Evolutionary conservation across 2,888 invertebrate genomes (phyloP).

Genomic region (Dendrolimus pini): DNA sequence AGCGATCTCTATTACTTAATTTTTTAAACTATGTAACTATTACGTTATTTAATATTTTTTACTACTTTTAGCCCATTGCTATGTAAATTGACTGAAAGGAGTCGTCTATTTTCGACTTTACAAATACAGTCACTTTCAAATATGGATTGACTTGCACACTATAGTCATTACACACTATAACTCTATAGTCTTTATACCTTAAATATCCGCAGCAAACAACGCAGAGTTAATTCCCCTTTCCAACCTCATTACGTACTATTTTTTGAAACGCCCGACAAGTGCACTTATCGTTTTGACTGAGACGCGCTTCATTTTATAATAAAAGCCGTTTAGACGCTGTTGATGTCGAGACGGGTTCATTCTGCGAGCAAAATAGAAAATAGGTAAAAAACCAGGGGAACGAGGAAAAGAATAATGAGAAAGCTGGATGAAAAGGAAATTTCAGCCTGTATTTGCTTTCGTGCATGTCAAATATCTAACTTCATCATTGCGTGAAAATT

Average conservation of each 20-base stretch:
- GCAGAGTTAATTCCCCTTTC: conserved; percentile 29
- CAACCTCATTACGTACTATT: conserved; percentile 32
- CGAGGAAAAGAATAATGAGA: neutral
- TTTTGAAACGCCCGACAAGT: conserved; percentile 34
- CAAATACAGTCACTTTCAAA: too few species aligned
- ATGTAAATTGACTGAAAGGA: too few species aligned
- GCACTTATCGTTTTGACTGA: conserved; percentile 33
- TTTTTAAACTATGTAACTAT: too few species aligned
- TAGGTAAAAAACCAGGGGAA: conserved; percentile 11
- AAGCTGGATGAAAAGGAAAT: too few species aligned
- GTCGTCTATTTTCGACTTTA: too few species aligned
- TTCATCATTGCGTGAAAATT: conserved; percentile 6
- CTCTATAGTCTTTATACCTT: too few species aligned
- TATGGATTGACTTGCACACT: too few species aligned
- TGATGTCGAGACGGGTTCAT: conserved; percentile 31
- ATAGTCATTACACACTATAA: too few species aligned
- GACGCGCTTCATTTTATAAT: conserved; percentile 54
- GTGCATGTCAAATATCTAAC: neutral
- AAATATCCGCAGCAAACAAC: neutral
- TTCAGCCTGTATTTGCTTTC: neutral
- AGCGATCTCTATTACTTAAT: too few species aligned
- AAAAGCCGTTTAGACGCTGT: conserved; percentile 44
- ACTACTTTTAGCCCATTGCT: too few species aligned
- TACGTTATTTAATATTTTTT: too few species aligned
- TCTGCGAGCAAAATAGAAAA: conserved; percentile 32